Evolutionary conservation across 2,888 invertebrate species (phyloP).

Genomic region (Orthosia gracilis): DNA sequence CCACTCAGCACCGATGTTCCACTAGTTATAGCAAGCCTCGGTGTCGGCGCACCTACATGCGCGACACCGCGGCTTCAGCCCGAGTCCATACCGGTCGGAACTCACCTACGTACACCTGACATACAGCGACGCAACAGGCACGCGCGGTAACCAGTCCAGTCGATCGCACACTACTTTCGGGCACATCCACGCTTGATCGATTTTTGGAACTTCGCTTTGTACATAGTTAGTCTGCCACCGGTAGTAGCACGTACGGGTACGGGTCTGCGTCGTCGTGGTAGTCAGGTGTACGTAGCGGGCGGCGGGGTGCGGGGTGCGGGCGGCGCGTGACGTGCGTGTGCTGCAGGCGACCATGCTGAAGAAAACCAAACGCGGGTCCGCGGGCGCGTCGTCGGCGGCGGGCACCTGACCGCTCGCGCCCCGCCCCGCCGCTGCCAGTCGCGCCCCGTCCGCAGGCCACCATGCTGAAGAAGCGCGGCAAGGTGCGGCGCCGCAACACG

Average conservation of each 20-base stretch:
- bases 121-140: slow-evolving; percentile 48
- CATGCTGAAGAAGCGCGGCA: slow-evolving; percentile 99
- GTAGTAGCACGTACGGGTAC: slow-evolving; percentile 44
- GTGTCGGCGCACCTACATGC: slow-evolving; percentile 39
- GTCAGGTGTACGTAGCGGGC: slow-evolving; percentile 64
- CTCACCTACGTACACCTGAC: slow-evolving; percentile 68
- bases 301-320: slow-evolving; percentile 63
- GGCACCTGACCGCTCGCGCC: slow-evolving; percentile 79
- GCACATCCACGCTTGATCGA: slow-evolving; percentile 54
- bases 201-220: slow-evolving; percentile 57
- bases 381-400: slow-evolving; percentile 93
- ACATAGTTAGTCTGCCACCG: slow-evolving; percentile 53
- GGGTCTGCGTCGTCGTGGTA: no score
- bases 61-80: slow-evolving; percentile 64
- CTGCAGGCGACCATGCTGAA: slow-evolving; percentile 99
- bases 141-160: slow-evolving; percentile 38
- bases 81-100: slow-evolving; percentile 65
- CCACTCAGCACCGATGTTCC: slow-evolving; percentile 78
- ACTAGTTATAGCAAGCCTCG: slow-evolving; percentile 62
- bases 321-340: slow-evolving; percentile 77
- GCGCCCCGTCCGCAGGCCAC: slow-evolving; percentile 95
- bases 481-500: slow-evolving; percentile 99
- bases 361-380: slow-evolving; percentile 99
- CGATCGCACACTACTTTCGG: slow-evolving; percentile 47
- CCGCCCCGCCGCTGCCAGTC: slow-evolving; percentile 79